Evolutionary conservation across 1,140 invertebrate species (phyloP).

Genomic region (Panulirus ornatus): DNA sequence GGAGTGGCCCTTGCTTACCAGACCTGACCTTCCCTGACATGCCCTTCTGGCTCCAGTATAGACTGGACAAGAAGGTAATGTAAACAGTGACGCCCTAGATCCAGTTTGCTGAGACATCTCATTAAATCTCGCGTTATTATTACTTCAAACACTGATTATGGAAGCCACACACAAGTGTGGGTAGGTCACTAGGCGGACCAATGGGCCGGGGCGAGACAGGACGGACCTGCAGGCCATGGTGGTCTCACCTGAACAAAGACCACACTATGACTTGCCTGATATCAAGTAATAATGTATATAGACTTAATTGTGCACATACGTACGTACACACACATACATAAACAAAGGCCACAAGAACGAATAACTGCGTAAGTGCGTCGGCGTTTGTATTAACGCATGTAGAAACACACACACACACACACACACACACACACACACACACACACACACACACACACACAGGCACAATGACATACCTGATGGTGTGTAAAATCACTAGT

Average conservation of each 20-base stretch:
- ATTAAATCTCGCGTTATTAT: conserved; percentile 41
- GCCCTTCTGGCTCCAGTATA: neutral
- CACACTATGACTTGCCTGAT: neutral
- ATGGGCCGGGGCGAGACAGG: neutral
- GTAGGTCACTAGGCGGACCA: neutral
- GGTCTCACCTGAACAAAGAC: neutral
- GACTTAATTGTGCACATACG: no score
- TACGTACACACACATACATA: neutral
- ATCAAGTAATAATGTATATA: conserved; percentile 10
- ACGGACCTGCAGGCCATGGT: no score
- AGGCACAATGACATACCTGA: neutral
- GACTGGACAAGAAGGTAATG: neutral
- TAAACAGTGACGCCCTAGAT: conserved; percentile 14
- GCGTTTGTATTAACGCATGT: neutral
- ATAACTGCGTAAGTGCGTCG: neutral
- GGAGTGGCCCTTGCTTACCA: neutral
- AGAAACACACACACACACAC: neutral
- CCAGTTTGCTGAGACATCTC: conserved; percentile 42
- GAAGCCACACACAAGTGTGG: neutral
- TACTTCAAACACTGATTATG: conserved; percentile 12
- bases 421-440: neutral
- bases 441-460: conserved; percentile 29
- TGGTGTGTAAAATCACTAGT: no score
- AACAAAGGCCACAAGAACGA: neutral
- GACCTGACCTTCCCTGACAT: neutral